Evolutionary conservation across 2,888 invertebrate species (phyloP), one percentile per base, ranked within the genome.

Genomic region (Synanthedon myopaeformis): DNA sequence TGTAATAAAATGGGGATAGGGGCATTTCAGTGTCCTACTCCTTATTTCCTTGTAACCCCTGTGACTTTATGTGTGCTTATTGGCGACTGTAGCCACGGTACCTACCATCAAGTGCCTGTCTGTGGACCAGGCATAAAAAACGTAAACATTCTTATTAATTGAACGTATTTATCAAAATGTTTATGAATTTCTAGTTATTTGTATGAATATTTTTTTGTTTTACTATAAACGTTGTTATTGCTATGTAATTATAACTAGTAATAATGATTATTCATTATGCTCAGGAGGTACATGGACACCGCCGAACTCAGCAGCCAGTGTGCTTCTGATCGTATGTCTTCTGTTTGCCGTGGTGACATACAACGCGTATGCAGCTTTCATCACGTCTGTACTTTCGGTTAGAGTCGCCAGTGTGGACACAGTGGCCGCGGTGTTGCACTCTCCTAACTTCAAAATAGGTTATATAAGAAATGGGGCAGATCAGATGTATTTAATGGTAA

Each of bases 341-440:
- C 72, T 90, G 4, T 91, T 91, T 62, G 90, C 90, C 0, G 76
- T 91, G 55, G 86, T 92, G 8, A 91, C 89, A 5, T 91, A 91
- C 68, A 92, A 91, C 63, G 89, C 91, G 0, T 92, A 91, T 61
- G 91, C 91, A 0, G 91, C 91, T 0, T 91, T 91, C 62, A 91
- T 92, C 52, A 92, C 91, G 0, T 91, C 92, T 0, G 90, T 91
- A 49, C 70, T 92, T 53, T 91, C 91, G 0, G 90, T 91, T 0
- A 84, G 91, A 52, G 88, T 89, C 1, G 84, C 85, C 41, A 85
- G 80, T 52, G 89, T 92, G 14, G 89, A 87, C 54, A 90, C 89
- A 1, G 83, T 91, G 2, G 79, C 87, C 0, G 91, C 91, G 52
- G 87, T 92, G 1, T 71, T 91, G 3, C 72, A 76, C 51, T 85